phyloP scores from a whole-genome alignment of 2,113 vertebrate species.

The Paralichthys olivaceus region DNA sequence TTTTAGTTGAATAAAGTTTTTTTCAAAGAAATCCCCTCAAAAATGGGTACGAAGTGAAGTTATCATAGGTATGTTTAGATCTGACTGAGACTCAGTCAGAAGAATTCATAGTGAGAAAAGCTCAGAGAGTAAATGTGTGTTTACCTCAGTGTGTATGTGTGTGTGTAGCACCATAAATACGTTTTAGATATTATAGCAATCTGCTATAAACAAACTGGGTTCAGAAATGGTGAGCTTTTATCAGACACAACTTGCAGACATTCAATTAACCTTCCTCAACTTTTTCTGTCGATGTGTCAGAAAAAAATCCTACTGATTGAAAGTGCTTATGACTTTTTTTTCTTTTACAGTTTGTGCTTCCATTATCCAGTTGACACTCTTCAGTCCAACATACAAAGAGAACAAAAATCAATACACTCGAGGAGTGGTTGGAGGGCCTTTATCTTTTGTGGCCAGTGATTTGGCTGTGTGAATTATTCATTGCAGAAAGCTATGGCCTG shows the following conservation, averaged over 20 bases:
- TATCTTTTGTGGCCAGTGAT: slow-evolving; percentile 89
- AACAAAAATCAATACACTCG: slow-evolving; percentile 88
- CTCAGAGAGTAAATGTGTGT: neutral
- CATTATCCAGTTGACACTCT: slow-evolving; percentile 76
- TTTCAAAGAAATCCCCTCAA: no score
- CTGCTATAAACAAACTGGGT: neutral
- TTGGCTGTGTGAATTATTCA: slow-evolving; percentile 94
- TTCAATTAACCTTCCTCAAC: slow-evolving; percentile 12
- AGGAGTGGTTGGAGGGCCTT: slow-evolving; percentile 87
- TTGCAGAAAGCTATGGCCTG: slow-evolving; percentile 84
- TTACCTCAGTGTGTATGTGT: neutral
- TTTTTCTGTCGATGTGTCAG: slow-evolving; percentile 57
- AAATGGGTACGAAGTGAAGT: no score
- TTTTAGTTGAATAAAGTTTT: no score
- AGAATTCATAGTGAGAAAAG: neutral
- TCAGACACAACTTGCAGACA: neutral
- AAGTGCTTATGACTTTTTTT: slow-evolving; percentile 53
- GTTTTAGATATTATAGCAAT: neutral
- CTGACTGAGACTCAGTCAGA: neutral
- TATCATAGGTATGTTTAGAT: neutral
- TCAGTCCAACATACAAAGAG: slow-evolving; percentile 76
- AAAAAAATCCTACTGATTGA: slow-evolving; percentile 27
- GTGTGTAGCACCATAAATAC: neutral
- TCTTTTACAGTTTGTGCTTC: slow-evolving; percentile 68
- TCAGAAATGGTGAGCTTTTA: neutral